These are phyloP conservation scores for Eupeodes latifasciatus DNA, from an alignment of 2,888 invertebrate species.

Conservation along the genomic window DNA sequence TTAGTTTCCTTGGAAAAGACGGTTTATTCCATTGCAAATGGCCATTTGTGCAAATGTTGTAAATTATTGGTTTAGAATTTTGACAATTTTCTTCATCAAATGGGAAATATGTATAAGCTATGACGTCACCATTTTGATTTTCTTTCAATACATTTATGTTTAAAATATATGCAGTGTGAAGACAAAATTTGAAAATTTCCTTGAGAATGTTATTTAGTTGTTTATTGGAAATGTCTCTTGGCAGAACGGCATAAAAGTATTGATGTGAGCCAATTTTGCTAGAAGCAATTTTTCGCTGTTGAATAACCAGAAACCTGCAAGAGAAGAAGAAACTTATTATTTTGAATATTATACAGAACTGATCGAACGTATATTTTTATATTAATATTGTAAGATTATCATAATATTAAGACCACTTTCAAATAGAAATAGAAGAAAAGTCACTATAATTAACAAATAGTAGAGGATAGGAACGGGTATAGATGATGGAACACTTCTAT, in stretches of 20 bases:
- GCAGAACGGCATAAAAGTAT: slow-evolving; percentile 7
- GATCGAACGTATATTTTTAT: too few species aligned
- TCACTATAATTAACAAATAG: too few species aligned
- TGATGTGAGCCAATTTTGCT: background rate
- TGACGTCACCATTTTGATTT: background rate
- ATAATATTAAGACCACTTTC: too few species aligned
- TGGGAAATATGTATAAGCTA: slow-evolving; percentile 5
- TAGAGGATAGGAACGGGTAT: too few species aligned
- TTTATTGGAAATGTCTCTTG: background rate
- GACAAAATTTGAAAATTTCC: background rate
- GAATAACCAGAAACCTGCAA: background rate
- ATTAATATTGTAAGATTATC: too few species aligned
- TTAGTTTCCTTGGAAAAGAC: slow-evolving; percentile 3
- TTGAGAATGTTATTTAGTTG: background rate
- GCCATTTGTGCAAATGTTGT: background rate
- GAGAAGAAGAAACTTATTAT: background rate
- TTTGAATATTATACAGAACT: too few species aligned
- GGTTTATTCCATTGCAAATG: background rate
- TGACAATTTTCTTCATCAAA: background rate
- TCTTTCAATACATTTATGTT: slow-evolving; percentile 8
- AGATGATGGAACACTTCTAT: too few species aligned
- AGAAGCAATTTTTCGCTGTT: background rate
- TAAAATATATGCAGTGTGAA: background rate
- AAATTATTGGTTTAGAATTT: background rate
- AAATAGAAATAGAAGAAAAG: too few species aligned